Evolutionary conservation across 2,797 vertebrate species (phyloP), one percentile per base, ranked within the genome.

Genomic region (Chaunax sp.): DNA sequence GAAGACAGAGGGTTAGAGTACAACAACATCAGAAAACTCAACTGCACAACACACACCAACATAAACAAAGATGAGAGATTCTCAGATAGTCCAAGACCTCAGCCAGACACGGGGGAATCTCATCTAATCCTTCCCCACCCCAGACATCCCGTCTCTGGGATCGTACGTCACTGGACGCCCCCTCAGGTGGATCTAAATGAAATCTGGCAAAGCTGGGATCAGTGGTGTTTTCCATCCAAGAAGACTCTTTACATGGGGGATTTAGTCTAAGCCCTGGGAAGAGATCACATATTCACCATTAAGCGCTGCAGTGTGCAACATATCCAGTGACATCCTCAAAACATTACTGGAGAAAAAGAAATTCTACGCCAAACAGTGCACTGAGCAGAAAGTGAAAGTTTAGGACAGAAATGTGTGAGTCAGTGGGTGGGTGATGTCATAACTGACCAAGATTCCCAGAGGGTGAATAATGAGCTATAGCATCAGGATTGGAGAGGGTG

Each of bases 141-240:
- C 77, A 90, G 87, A 89, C 79, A 84, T 72, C 69, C 70, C 64
- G 75, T 90, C 86, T 89, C 84, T 77, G 54, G 68, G 77, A 72
- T 69, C 77, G 59, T 82, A 81, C 68, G 40, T 74, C 75, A 84
- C 80, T 83, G 40, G 44, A 62, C 80, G 82, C 68, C 75, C 79
- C 76, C 69, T 81, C 76, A 80, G 84, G 84, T 88, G 82, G 90
- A 92, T 90, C 77, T 86, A 90, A 91, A 91, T 90, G 60, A 92
- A 77, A 90, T 82, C 83, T 85, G 88, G 72, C 86, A 89, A 90
- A 92, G 82, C 86, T 14, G 64, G 83, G 89, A 88, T 91, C 83
- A 87, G 66, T 55, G 67, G 73, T 78, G 72, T 78, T 87, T 82
- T 90, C 73, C 71, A 47, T 63, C 75, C 26, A 12, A 63, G 40